Evolutionary conservation across 2,888 invertebrate genomes (phyloP).

Genomic region (Macaria notata): DNA sequence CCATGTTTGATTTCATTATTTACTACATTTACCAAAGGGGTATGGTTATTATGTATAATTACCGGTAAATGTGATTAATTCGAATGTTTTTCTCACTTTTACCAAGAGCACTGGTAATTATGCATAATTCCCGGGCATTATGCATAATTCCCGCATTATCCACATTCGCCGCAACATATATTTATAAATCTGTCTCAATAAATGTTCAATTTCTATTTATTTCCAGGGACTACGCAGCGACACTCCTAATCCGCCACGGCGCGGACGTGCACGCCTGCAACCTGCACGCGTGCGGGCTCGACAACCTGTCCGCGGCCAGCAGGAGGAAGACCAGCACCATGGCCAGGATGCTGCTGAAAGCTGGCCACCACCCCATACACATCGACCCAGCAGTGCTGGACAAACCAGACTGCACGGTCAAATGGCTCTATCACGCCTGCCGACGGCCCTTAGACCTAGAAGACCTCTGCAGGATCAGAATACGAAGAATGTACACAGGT

Average conservation of each 20-base stretch:
- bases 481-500: slow-evolving; percentile 59
- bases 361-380: slow-evolving; percentile 53
- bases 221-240: slow-evolving; percentile 77
- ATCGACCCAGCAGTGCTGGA: slow-evolving; percentile 29
- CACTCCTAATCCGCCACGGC: slow-evolving; percentile 82
- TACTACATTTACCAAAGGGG: too few relatives aligned
- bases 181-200: not conserved
- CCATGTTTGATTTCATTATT: too few relatives aligned
- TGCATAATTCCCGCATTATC: too few relatives aligned
- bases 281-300: slow-evolving; percentile 77
- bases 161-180: too few relatives aligned
- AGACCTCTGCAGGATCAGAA: slow-evolving; percentile 81
- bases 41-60: too few relatives aligned
- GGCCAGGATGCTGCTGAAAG: slow-evolving; percentile 65
- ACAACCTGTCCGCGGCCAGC: slow-evolving; percentile 80
- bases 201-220: not conserved
- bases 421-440: slow-evolving; percentile 66
- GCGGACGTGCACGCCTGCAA: slow-evolving; percentile 84
- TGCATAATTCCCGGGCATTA: too few relatives aligned
- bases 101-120: too few relatives aligned
- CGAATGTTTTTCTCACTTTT: too few relatives aligned
- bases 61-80: too few relatives aligned
- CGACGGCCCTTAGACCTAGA: slow-evolving; percentile 76
- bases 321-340: slow-evolving; percentile 54
- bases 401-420: slow-evolving; percentile 39